Evolutionary conservation across 2,797 vertebrate genomes (phyloP).

Genomic region (Carduelis carduelis): DNA sequence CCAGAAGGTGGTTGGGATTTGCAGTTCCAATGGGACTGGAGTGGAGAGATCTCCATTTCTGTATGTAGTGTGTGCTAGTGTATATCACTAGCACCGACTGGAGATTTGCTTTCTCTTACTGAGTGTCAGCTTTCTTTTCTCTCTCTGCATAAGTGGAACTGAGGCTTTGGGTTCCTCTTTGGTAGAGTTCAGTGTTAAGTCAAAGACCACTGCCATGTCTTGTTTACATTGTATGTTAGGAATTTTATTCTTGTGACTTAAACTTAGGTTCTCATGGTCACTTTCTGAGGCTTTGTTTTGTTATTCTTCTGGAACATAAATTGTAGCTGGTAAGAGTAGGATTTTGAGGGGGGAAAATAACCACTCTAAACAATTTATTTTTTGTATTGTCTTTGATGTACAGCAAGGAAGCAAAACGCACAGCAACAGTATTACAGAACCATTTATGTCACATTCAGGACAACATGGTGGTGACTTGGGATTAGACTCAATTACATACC

Average conservation of each 20-base stretch:
- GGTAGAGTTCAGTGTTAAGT: not conserved
- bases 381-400: not conserved
- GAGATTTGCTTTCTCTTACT: not conserved
- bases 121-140: not conserved
- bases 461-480: not conserved
- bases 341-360: not conserved
- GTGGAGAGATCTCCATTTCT: not conserved
- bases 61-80: not conserved
- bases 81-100: not conserved
- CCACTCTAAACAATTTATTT: conserved; percentile 7
- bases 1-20: not conserved
- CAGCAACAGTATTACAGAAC: not conserved
- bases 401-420: not conserved
- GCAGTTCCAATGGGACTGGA: not conserved
- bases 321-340: not conserved
- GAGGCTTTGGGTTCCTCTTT: not conserved
- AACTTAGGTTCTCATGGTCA: not conserved
- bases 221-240: not conserved
- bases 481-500: not conserved
- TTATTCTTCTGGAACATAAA: not conserved
- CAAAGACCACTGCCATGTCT: not conserved
- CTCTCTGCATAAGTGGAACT: not conserved
- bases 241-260: not conserved
- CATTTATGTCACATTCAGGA: not conserved
- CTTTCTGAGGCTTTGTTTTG: not conserved